Evolutionary conservation across 1,140 invertebrate genomes (phyloP).

Genomic region (Cephus cinctus): DNA sequence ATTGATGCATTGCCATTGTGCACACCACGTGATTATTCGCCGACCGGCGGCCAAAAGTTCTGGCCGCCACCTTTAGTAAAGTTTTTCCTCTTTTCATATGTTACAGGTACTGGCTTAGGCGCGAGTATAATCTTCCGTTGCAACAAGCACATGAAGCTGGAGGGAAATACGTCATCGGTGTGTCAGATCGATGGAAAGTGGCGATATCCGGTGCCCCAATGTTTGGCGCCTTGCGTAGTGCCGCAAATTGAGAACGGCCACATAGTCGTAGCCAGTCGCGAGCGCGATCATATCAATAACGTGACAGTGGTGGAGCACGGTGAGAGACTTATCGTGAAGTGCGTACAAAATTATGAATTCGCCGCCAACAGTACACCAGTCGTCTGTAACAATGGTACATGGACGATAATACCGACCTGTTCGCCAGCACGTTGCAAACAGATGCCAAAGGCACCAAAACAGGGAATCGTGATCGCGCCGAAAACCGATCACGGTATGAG

Average conservation of each 20-base stretch:
- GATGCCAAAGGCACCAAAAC: slow-evolving; percentile 82
- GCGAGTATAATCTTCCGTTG: slow-evolving; percentile 93
- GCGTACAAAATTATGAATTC: slow-evolving; percentile 87
- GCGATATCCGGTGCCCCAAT: slow-evolving; percentile 88
- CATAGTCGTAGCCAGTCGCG: slow-evolving; percentile 60
- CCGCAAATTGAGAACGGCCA: slow-evolving; percentile 83
- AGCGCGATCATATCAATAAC: slow-evolving; percentile 48
- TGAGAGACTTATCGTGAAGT: slow-evolving; percentile 79
- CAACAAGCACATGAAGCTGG: slow-evolving; percentile 88
- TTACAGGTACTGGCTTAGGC: slow-evolving; percentile 78
- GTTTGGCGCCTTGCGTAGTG: slow-evolving; percentile 88
- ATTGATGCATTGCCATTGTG: too few species aligned
- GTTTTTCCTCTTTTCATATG: not conserved
- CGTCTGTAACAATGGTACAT: slow-evolving; percentile 92
- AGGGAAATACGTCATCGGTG: slow-evolving; percentile 84
- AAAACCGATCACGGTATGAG: slow-evolving; percentile 94
- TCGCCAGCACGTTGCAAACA: slow-evolving; percentile 86
- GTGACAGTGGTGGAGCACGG: slow-evolving; percentile 79
- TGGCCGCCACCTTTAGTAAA: not conserved
- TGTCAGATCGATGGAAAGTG: slow-evolving; percentile 91
- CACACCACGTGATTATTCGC: too few species aligned
- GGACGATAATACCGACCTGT: slow-evolving; percentile 90
- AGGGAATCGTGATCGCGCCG: slow-evolving; percentile 94
- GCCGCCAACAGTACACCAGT: slow-evolving; percentile 71
- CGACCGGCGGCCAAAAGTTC: not conserved